Evolutionary conservation across 2,888 invertebrate genomes (phyloP), one percentile per base, ranked within the genome.

Genomic region (Baronia brevicornis): DNA sequence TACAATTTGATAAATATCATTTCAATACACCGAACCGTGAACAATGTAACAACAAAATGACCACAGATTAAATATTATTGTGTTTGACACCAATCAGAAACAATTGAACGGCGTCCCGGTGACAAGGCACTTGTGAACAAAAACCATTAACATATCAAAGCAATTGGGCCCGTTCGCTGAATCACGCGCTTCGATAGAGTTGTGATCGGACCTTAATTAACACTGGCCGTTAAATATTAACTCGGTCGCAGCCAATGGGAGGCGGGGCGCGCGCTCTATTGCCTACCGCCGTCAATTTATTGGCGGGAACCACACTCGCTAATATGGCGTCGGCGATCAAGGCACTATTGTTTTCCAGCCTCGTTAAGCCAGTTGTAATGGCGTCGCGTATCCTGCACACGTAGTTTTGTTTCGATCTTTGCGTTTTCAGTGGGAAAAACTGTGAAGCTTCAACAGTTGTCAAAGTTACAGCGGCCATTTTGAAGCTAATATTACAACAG

Each of bases 271-370:
- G 51, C 51, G 56, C 71, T 44, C 45, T 39, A 50, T 52, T 40
- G 47, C 48, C 38, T 54, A 45, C 51, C 58, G 67, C 77, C 77
- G 75, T 79, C n/a, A n/a, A n/a, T n/a, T n/a, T n/a, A 78, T 69
- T 44, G 46, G 38, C 28, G 35, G 43, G 41, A 47, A 43, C 55
- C 46, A 46, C 51, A 44, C 41, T n/a, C 4, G 17, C 8, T 3
- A 15, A 19, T 7, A 43, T 45, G 43, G 46, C 47, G 21, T 42
- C 39, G 36, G 19, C 28, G 17, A 28, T 28, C 27, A 28, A 28
- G 39, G 23, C 15, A 28, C 44, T 44, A 64, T 68, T 69, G 69
- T 67, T 60, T 59, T 53, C 54, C 2, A 4, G 4, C 3, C 24
- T 18, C 9, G 8, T 36, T 49, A 41, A 48, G 34, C 38, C 65